These are phyloP conservation scores for Heliconius ismenius DNA, from an alignment of 2,888 invertebrate species.

Conservation along the genomic window DNA sequence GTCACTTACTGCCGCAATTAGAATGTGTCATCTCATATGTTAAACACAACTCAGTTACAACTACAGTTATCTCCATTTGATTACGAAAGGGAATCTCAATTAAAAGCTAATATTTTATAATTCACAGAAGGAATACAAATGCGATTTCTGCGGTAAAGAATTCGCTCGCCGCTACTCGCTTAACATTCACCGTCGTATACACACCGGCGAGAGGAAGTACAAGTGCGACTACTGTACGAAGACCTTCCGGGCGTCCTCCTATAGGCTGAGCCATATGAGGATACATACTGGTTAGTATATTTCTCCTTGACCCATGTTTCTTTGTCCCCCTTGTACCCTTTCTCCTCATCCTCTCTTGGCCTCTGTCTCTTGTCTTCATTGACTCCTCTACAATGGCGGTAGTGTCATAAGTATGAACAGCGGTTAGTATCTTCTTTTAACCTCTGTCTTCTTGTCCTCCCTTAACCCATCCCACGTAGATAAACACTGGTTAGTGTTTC, in stretches of 20 bases:
- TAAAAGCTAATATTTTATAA: no score
- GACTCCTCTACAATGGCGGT: no score
- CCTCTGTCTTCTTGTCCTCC: not conserved
- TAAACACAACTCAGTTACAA: no score
- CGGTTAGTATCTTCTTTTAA: not conserved
- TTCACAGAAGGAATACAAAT: slow-evolving; percentile 88
- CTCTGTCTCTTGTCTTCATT: no score
- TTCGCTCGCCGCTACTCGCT: slow-evolving; percentile 94
- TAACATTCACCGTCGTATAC: slow-evolving; percentile 91
- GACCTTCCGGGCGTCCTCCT: slow-evolving; percentile 92
- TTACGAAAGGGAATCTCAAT: no score
- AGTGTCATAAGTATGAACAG: not conserved
- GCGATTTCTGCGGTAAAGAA: slow-evolving; percentile 93
- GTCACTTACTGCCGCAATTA: no score
- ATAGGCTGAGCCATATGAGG: slow-evolving; percentile 90
- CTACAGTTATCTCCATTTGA: no score
- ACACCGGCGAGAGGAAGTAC: slow-evolving; percentile 93
- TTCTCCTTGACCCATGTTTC: not conserved
- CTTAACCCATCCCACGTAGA: not conserved
- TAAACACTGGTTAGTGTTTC: not conserved
- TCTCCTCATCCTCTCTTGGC: no score
- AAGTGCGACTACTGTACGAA: slow-evolving; percentile 92
- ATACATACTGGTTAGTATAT: slow-evolving; percentile 87
- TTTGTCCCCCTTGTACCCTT: not conserved
- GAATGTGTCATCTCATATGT: no score